phyloP scores from a whole-genome alignment of 2,888 invertebrate genomes.

The Mesoligia furuncula region DNA sequence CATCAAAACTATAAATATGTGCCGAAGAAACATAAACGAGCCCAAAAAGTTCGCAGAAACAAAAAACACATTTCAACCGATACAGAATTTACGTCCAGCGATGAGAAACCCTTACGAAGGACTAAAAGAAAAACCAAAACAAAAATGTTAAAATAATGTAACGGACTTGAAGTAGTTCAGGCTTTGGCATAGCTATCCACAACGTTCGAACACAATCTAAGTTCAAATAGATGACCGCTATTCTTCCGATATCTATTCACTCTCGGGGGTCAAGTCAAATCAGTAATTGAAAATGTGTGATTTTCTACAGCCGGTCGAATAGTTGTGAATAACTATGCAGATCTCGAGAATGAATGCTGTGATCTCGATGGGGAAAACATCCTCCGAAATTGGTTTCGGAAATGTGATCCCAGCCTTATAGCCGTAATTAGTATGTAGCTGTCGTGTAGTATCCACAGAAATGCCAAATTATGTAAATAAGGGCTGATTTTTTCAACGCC shows the following conservation, averaged over 20 bases:
- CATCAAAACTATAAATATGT: slow-evolving; percentile 47
- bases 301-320: neutral
- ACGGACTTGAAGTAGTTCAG: neutral
- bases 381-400: too few species aligned
- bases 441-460: neutral
- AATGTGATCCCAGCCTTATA: neutral
- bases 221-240: neutral
- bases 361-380: neutral
- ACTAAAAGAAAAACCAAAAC: neutral
- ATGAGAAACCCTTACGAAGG: neutral
- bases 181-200: neutral
- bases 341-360: neutral
- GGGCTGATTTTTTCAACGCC: too few species aligned
- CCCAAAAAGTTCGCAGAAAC: slow-evolving; percentile 1
- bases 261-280: neutral
- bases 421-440: neutral
- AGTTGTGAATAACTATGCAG: neutral
- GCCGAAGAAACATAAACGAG: neutral
- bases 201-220: neutral
- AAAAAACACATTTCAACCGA: slow-evolving; percentile 14
- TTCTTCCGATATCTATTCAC: neutral
- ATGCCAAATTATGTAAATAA: neutral
- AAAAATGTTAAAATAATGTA: neutral
- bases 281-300: too few species aligned
- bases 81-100: neutral